Percentiles rank a stretch among this genome's conserved stretches.
These are phyloP conservation scores for Shargacucullia verbasci DNA, from an alignment of 2,888 invertebrate species.

Conservation along the genomic window DNA sequence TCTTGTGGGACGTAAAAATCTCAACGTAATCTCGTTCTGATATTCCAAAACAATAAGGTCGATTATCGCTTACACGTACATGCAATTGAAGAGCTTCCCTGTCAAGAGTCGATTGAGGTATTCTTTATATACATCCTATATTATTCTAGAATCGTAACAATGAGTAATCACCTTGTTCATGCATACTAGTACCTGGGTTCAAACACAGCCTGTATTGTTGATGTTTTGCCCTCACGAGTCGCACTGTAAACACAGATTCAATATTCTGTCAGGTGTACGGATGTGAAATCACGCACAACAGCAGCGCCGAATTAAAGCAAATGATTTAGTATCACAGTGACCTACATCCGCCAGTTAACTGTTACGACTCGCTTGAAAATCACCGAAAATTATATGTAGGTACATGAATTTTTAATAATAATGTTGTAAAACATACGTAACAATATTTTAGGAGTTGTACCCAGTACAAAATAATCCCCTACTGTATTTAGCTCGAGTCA, in stretches of 20 bases:
- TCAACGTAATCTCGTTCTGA: too few species aligned
- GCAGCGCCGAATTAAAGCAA: slow-evolving; percentile 25
- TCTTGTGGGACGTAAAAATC: too few species aligned
- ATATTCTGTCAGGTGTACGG: slow-evolving; percentile 26
- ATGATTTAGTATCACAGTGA: slow-evolving; percentile 42
- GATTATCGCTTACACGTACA: too few species aligned
- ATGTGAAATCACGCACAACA: slow-evolving; percentile 18
- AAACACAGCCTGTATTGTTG: slow-evolving; percentile 31
- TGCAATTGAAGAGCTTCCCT: too few species aligned
- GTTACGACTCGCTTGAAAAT: slow-evolving; percentile 14
- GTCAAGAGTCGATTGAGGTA: too few species aligned
- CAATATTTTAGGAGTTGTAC: slow-evolving; percentile 8
- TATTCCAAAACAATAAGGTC: too few species aligned
- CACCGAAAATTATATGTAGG: slow-evolving; percentile 2
- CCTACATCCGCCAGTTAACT: slow-evolving; percentile 39
- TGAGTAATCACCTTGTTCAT: slow-evolving; percentile 23
- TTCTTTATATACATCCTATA: not conserved
- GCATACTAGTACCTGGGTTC: slow-evolving; percentile 2
- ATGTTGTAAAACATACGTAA: not conserved
- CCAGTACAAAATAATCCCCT: slow-evolving; percentile 22
- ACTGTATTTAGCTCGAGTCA: slow-evolving; percentile 22
- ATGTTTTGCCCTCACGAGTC: slow-evolving; percentile 15
- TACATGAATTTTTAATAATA: too few species aligned
- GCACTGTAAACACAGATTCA: slow-evolving; percentile 21
- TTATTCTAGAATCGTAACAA: slow-evolving; percentile 5